A percentile compares a stretch with the other conserved stretches of the same genome.
These are phyloP conservation scores for Lepidochitona cinerea DNA, from an alignment of 2,888 invertebrate species.

Conservation along the genomic window DNA sequence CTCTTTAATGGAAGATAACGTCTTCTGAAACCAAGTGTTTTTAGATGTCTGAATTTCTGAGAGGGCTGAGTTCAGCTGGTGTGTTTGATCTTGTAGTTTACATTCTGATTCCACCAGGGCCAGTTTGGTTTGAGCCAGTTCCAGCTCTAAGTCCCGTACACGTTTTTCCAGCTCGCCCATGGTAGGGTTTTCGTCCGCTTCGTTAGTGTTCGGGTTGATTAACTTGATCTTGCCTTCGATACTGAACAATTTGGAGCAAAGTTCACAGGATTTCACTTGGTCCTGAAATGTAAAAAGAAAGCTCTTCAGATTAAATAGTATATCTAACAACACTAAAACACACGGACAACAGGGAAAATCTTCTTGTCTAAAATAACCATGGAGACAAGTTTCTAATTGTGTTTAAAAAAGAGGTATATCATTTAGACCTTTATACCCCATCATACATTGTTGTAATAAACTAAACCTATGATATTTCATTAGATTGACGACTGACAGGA, in stretches of 20 bases:
- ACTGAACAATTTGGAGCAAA: conserved; percentile 59
- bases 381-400: too few species aligned
- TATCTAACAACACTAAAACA: too few species aligned
- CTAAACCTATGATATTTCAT: too few species aligned
- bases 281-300: too few species aligned
- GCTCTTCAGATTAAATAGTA: too few species aligned
- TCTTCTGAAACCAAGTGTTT: conserved; percentile 93
- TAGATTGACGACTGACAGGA: too few species aligned
- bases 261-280: conserved; percentile 56
- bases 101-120: conserved; percentile 98
- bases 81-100: conserved; percentile 91
- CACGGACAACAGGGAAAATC: too few species aligned
- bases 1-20: conserved; percentile 78
- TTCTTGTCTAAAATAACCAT: too few species aligned
- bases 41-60: conserved; percentile 82
- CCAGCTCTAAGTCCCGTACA: conserved; percentile 88
- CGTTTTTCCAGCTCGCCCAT: conserved; percentile 48
- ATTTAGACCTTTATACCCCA: too few species aligned
- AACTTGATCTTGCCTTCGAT: conserved; percentile 56
- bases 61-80: conserved; percentile 87
- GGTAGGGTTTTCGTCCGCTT: conserved; percentile 52
- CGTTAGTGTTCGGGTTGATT: conserved; percentile 37
- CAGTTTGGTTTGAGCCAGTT: conserved; percentile 96
- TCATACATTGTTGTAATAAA: too few species aligned
- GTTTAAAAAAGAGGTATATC: too few species aligned